phyloP scores from a whole-genome alignment of 2,888 invertebrate genomes.

The Megastigmus dorsalis region DNA sequence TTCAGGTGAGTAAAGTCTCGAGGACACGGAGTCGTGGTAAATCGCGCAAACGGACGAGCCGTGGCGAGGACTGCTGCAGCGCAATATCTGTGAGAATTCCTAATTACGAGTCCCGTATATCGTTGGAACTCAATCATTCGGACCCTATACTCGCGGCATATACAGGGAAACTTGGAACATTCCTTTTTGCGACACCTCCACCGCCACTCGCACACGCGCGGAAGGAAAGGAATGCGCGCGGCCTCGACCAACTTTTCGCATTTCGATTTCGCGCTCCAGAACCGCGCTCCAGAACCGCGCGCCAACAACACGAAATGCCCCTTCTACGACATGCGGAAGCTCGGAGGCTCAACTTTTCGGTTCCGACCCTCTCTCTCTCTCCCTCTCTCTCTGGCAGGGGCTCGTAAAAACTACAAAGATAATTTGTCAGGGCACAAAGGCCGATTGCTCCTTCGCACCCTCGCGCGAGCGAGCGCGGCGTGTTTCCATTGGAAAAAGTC shows the following conservation, averaged over 20 bases:
- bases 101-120: background rate
- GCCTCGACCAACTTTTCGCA: conserved; percentile 10
- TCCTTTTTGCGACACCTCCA: background rate
- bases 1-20: conserved; percentile 8
- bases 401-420: conserved; percentile 16
- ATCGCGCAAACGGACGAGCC: no score
- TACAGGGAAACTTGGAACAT: no score
- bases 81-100: background rate
- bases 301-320: no score
- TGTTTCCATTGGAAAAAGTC: background rate
- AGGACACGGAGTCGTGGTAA: background rate
- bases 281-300: no score
- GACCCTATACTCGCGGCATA: background rate
- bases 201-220: no score
- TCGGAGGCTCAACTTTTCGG: no score
- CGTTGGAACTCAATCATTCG: background rate
- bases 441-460: conserved; percentile 18
- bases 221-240: no score
- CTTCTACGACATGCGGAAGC: no score
- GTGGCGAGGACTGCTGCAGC: no score
- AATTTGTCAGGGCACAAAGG: conserved; percentile 22
- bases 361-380: no score
- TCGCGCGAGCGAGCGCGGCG: background rate
- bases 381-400: no score
- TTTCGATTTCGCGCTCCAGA: no score